These are phyloP conservation scores for Hippocampus comes DNA, from an alignment of 2,113 vertebrate species.

Conservation along the genomic window DNA sequence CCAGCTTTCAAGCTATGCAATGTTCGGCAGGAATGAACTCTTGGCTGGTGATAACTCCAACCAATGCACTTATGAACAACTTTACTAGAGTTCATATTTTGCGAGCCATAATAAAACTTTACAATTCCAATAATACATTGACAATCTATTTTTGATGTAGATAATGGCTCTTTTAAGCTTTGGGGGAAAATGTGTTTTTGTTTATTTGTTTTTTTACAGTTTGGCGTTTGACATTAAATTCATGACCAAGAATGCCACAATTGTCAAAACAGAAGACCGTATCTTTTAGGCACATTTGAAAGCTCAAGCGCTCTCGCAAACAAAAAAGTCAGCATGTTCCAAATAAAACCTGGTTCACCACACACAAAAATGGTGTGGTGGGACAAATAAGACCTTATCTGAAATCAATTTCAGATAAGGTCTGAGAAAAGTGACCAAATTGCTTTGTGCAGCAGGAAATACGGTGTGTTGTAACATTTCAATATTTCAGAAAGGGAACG, in stretches of 20 bases:
- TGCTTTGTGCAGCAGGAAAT: too few species aligned
- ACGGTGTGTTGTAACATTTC: too few species aligned
- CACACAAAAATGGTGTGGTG: too few species aligned
- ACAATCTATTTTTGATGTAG: not conserved
- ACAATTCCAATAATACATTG: not conserved
- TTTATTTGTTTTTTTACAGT: too few species aligned
- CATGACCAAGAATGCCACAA: not conserved
- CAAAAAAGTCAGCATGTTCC: too few species aligned
- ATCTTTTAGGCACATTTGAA: not conserved
- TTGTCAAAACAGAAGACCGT: not conserved
- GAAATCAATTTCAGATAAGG: too few species aligned
- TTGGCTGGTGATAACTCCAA: conserved; percentile 38
- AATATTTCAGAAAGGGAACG: too few species aligned
- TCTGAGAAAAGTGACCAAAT: too few species aligned
- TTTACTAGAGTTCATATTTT: conserved; percentile 25
- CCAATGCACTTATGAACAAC: conserved; percentile 35
- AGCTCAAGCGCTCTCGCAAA: not conserved
- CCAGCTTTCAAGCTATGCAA: conserved; percentile 46
- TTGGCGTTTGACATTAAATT: not conserved
- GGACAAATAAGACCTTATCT: too few species aligned
- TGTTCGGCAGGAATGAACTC: conserved; percentile 40
- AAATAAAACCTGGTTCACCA: too few species aligned
- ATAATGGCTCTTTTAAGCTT: not conserved
- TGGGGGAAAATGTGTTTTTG: too few species aligned
- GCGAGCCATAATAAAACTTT: conserved; percentile 11